These are phyloP conservation scores for Antheraea yamamai DNA, from an alignment of 2,888 invertebrate genomes.

Conservation along the genomic window DNA sequence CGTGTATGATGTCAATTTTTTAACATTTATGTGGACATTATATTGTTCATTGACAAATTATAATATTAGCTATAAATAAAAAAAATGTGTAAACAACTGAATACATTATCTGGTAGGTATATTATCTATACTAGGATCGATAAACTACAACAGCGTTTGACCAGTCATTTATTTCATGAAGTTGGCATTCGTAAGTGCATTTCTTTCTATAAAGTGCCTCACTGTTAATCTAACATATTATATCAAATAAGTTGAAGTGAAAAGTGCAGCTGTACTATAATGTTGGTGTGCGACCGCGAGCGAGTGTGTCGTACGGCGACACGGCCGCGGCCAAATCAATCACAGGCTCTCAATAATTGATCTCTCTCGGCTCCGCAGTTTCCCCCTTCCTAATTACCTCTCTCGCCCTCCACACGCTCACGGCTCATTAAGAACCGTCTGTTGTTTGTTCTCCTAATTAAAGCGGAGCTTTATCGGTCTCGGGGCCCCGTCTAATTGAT, in stretches of 20 bases:
- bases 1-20: constrained; percentile 38
- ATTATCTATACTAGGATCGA: too few relatives aligned
- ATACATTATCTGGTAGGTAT: background rate
- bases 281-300: constrained; percentile 21
- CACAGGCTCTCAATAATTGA: constrained; percentile 75
- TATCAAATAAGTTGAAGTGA: background rate
- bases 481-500: constrained; percentile 77
- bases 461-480: constrained; percentile 79
- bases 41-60: constrained; percentile 5
- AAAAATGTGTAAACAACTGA: background rate
- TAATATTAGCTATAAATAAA: background rate
- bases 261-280: background rate
- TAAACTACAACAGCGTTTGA: too few relatives aligned
- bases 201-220: background rate
- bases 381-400: constrained; percentile 75
- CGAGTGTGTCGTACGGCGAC: constrained; percentile 27
- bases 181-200: too few relatives aligned
- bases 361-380: constrained; percentile 54
- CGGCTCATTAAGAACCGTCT: constrained; percentile 80
- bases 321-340: constrained; percentile 65
- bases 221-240: background rate
- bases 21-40: constrained; percentile 26
- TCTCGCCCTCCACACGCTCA: constrained; percentile 74
- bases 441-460: constrained; percentile 82
- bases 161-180: too few relatives aligned